phyloP scores from a whole-genome alignment of 2,113 vertebrate species.

The Brachyhypopomus gauderio region DNA sequence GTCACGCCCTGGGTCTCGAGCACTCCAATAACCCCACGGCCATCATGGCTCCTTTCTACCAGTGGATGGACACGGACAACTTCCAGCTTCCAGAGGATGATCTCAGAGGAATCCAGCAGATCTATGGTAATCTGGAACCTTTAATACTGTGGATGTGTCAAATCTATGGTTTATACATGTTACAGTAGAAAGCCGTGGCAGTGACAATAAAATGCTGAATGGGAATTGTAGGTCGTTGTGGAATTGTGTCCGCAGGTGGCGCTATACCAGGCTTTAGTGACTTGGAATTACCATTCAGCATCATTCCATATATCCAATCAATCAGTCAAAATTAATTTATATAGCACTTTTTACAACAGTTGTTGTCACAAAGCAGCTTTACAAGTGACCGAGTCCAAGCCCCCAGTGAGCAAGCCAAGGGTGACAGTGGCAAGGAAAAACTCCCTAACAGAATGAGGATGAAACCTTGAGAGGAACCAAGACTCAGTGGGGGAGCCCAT shows the following conservation, averaged over 20 bases:
- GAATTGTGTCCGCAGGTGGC: neutral
- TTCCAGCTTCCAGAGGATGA: constrained; percentile 95
- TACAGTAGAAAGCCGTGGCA: neutral
- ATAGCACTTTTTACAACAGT: too few relatives aligned
- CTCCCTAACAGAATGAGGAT: too few relatives aligned
- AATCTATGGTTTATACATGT: too few relatives aligned
- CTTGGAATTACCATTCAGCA: neutral
- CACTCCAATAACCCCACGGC: constrained; percentile 94
- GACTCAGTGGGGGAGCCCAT: too few relatives aligned
- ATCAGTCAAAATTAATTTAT: too few relatives aligned
- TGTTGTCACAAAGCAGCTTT: too few relatives aligned
- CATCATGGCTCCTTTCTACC: constrained; percentile 99
- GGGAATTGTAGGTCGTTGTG: too few relatives aligned
- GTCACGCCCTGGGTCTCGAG: constrained; percentile 91
- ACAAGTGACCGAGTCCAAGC: too few relatives aligned
- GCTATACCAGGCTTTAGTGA: neutral
- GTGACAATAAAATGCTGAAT: neutral
- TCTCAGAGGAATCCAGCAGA: constrained; percentile 89
- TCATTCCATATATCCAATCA: neutral
- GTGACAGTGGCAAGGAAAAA: too few relatives aligned
- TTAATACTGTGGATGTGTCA: neutral
- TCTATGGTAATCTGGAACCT: constrained; percentile 80
- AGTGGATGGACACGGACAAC: constrained; percentile 97
- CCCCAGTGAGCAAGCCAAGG: too few relatives aligned
- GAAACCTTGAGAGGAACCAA: too few relatives aligned